Conservation (phyloP, 1,140 invertebrate genomes). For the Sitophilus oryzae region DNA sequence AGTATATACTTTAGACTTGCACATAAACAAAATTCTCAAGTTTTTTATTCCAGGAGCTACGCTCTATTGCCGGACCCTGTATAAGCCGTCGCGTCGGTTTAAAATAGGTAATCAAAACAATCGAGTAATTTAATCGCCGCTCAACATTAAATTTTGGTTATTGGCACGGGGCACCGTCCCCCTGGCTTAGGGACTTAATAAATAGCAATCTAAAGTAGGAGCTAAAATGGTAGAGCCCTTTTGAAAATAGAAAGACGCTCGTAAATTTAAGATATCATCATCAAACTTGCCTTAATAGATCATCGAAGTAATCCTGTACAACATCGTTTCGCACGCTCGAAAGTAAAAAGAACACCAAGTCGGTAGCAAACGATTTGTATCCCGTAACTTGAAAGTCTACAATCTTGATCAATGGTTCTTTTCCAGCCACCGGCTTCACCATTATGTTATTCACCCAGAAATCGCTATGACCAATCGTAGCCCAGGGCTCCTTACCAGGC, state of each 20-base stretch:
- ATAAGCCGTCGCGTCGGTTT: too few relatives aligned
- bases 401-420: slow-evolving; percentile 47
- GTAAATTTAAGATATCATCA: slow-evolving; percentile 33
- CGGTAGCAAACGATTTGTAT: slow-evolving; percentile 46
- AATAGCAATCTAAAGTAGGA: too few relatives aligned
- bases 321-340: slow-evolving; percentile 44
- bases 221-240: background rate
- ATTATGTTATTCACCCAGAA: slow-evolving; percentile 56
- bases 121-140: too few relatives aligned
- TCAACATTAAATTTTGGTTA: too few relatives aligned
- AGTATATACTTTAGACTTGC: too few relatives aligned
- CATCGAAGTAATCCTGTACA: slow-evolving; percentile 38
- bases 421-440: slow-evolving; percentile 39
- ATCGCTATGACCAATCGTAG: slow-evolving; percentile 49
- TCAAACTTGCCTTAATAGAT: slow-evolving; percentile 44
- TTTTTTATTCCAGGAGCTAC: too few relatives aligned
- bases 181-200: too few relatives aligned
- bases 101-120: too few relatives aligned
- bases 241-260: too few relatives aligned
- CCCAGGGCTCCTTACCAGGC: slow-evolving; percentile 36
- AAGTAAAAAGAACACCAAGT: slow-evolving; percentile 50
- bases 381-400: slow-evolving; percentile 53
- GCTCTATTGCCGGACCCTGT: too few relatives aligned
- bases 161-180: too few relatives aligned
- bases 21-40: too few relatives aligned